A percentile compares a stretch with the other conserved stretches of the same genome.
These are phyloP conservation scores for Holocentrus rufus DNA, from an alignment of 2,797 vertebrate genomes.

Conservation along the genomic window DNA sequence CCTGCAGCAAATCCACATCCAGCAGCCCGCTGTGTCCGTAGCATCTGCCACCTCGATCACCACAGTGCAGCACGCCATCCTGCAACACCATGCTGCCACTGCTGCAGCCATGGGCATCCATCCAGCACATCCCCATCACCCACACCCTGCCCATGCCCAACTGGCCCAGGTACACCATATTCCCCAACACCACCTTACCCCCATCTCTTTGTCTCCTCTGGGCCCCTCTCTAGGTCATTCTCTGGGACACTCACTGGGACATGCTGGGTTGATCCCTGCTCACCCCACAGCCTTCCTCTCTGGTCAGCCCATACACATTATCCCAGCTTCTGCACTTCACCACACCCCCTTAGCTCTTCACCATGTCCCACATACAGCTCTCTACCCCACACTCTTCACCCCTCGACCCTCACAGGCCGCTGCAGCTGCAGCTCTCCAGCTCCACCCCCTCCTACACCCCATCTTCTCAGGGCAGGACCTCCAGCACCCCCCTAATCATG, in stretches of 20 bases:
- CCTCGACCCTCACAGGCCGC: slow-evolving; percentile 88
- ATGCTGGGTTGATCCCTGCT: slow-evolving; percentile 91
- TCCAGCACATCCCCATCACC: slow-evolving; percentile 84
- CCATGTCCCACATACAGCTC: slow-evolving; percentile 91
- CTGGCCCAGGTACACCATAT: slow-evolving; percentile 97
- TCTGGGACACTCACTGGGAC: slow-evolving; percentile 92
- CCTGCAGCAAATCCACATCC: slow-evolving; percentile 95
- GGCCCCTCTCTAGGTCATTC: slow-evolving; percentile 92
- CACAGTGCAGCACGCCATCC: slow-evolving; percentile 94
- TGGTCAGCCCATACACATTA: slow-evolving; percentile 98
- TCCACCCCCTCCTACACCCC: slow-evolving; percentile 96
- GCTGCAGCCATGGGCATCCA: slow-evolving; percentile 94
- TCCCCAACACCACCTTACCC: slow-evolving; percentile 93
- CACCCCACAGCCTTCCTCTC: slow-evolving; percentile 94
- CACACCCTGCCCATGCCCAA: slow-evolving; percentile 90
- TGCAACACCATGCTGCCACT: slow-evolving; percentile 92
- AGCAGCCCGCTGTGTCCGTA: slow-evolving; percentile 89
- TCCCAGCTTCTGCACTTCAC: slow-evolving; percentile 96
- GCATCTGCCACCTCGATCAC: slow-evolving; percentile 93
- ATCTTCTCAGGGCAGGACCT: slow-evolving; percentile 99
- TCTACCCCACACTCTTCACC: slow-evolving; percentile 94
- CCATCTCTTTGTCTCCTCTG: slow-evolving; percentile 91
- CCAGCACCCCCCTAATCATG: slow-evolving; percentile 97
- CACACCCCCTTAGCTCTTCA: slow-evolving; percentile 94
- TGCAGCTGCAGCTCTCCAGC: slow-evolving; percentile 92